phyloP scores from a whole-genome alignment of 1,140 invertebrate species.

The Holcopasites calliopsidis region DNA sequence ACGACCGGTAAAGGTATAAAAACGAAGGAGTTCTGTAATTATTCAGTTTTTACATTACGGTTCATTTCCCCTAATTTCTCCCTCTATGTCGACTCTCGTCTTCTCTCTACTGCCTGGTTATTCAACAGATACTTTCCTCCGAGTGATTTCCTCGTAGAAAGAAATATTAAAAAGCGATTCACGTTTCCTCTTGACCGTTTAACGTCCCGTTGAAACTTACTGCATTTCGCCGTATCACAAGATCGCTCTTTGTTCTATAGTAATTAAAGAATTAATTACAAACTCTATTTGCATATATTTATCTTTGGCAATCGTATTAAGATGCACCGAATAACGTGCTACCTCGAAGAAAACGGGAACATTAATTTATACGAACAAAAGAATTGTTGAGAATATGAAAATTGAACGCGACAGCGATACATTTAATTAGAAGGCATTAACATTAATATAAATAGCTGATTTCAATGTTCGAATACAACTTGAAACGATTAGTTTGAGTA shows the following conservation, averaged over 20 bases:
- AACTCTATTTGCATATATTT: background rate
- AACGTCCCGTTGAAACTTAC: background rate
- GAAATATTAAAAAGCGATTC: background rate
- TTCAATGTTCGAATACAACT: background rate
- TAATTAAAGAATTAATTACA: background rate
- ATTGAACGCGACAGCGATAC: too few species aligned
- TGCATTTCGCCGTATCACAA: background rate
- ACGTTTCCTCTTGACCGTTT: background rate
- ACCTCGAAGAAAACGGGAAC: background rate
- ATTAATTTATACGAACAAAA: background rate
- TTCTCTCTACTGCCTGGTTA: background rate
- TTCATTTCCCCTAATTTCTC: background rate
- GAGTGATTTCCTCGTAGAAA: conserved; percentile 1
- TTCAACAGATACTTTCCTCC: background rate
- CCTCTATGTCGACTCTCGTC: background rate
- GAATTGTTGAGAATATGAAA: background rate
- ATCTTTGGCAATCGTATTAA: background rate
- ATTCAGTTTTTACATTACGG: background rate
- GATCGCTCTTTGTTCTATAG: background rate
- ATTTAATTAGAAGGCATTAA: background rate
- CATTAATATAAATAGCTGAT: background rate
- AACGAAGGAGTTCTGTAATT: background rate
- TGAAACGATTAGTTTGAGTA: background rate
- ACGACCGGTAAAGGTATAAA: conserved; percentile 24
- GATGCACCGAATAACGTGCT: background rate